These are phyloP conservation scores for Actias luna DNA, from an alignment of 2,888 invertebrate genomes.

Conservation along the genomic window DNA sequence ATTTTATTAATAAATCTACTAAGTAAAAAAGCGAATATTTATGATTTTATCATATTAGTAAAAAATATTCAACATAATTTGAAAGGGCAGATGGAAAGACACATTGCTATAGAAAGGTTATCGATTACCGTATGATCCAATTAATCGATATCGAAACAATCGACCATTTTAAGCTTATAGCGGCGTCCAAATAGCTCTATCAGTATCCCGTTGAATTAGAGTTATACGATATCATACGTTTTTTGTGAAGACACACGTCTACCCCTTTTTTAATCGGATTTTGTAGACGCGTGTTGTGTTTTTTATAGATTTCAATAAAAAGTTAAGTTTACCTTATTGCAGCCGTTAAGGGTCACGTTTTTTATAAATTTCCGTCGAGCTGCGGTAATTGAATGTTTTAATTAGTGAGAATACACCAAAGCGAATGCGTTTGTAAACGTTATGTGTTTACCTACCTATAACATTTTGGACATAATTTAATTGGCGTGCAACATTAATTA, in stretches of 20 bases:
- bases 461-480: conserved; percentile 67
- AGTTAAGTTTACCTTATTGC: conserved; percentile 73
- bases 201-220: conserved; percentile 71
- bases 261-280: conserved; percentile 80
- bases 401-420: conserved; percentile 48
- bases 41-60: conserved; percentile 2
- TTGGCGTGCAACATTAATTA: conserved; percentile 42
- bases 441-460: conserved; percentile 64
- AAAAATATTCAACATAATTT: conserved; percentile 34
- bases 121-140: conserved; percentile 80
- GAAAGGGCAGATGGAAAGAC: conserved; percentile 69
- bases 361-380: conserved; percentile 60
- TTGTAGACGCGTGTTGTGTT: conserved; percentile 71
- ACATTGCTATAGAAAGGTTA: conserved; percentile 71
- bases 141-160: conserved; percentile 80
- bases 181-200: conserved; percentile 77
- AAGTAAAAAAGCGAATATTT: neutral
- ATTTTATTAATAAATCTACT: neutral
- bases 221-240: conserved; percentile 62
- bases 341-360: conserved; percentile 71
- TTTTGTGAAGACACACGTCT: conserved; percentile 66
- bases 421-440: conserved; percentile 35
- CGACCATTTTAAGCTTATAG: conserved; percentile 59
- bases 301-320: conserved; percentile 66
- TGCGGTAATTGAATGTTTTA: conserved; percentile 76